Base-by-base conservation (phyloP, 1,140 invertebrate species). In the Rhopalosiphum maidis region DNA sequence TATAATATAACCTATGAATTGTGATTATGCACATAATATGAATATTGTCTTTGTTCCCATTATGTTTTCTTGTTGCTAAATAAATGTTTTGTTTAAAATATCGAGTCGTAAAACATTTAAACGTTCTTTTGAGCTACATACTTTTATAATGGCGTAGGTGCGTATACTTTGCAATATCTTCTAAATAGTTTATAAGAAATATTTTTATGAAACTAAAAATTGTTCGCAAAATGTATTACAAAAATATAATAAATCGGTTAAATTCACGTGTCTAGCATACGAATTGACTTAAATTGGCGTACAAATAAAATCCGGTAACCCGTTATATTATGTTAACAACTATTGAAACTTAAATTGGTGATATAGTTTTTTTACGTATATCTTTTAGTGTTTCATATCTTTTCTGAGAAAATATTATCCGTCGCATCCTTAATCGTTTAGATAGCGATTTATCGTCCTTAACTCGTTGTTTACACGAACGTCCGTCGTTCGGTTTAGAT, bases 1-100 rank as follows among this genome's bases (percentile, higher is more conserved):
- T 25, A 83, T 37, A 35, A 41, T 37, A 85, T 77, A 77, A 77
- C n/a, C 60, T 77, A 77, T 77, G 82, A 22, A 83, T 83, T 83
- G 37, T 83, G 37, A 85, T 85, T 85, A 41, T 85, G 83, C 37
- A 85, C 83, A 85, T 85, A 43, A 85, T 41, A 41, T 41, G 43
- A 41, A 85, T 85, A 41, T 41, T 41, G 83, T 85, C 23, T 85
- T 85, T 41, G 37, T 85, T 25, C 41, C 22, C 23, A 85, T 85
- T 83, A 83, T 41, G 23, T 85, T 41, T 85, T 85, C 22, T 85
- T 23, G 83, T 85, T 85, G 83, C 37, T 85, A 15, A 11, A 43
- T 41, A 41, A 77, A 77, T 83, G 82, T 83, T 83, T 41, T 23
- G 82, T 83, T 83, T n/a, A 77, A 77, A 77, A 77, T 77, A 77